Base-by-base conservation (phyloP, 30 jellyfish, hydroid and myxozoan genomes). In the Hydractinia echinata region DNA sequence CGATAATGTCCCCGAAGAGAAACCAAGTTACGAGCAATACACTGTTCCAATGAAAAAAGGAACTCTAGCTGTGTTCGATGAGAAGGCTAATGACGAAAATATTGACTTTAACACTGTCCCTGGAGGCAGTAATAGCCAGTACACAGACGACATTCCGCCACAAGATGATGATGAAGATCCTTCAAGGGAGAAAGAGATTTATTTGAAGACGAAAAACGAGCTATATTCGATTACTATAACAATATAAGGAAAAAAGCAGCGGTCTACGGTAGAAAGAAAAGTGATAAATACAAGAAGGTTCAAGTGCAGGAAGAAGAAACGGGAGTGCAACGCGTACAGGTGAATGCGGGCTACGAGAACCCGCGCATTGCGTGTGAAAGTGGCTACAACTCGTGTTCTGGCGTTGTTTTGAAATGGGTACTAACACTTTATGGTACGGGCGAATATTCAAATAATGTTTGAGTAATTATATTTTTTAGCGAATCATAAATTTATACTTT, bases 301-400 rank as follows among this genome's bases (percentile, higher is more conserved):
- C 99, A 93, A 79, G 96, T 93, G 4, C 95, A 95, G 39, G 96
- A 87, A 49, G 99, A 94, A 51, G 97, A 94, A 83, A 94, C 99
- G 4, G 99, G 99, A 56, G 84, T 94, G 19, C 99, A 89, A 76
- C 95, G 99, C 51, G 99, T 94, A 4, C 99, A 94, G 72, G 99
- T 94, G 13, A 94, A 86, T 72, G 97, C 99, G 69, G 99, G 99
- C 5, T 94, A 94, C 60, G 97, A 94, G 79, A 94, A 94, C 78
- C 95, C 99, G 7, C 82, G 93, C 53, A 86, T 94, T 49, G 61
- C 96, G 39, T 94, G 99, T 66, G 96, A 88, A 13, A 87, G 89
- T 60, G 97, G 97, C 66, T 74, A 79, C 55, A 70, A 87, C 67
- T 48, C 61, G 8, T 94, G 99, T 56, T 88, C 99, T 4, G 99